Evolutionary conservation across 2,888 invertebrate species (phyloP), one percentile per base, ranked within the genome.

Genomic region (Cancer borealis): DNA sequence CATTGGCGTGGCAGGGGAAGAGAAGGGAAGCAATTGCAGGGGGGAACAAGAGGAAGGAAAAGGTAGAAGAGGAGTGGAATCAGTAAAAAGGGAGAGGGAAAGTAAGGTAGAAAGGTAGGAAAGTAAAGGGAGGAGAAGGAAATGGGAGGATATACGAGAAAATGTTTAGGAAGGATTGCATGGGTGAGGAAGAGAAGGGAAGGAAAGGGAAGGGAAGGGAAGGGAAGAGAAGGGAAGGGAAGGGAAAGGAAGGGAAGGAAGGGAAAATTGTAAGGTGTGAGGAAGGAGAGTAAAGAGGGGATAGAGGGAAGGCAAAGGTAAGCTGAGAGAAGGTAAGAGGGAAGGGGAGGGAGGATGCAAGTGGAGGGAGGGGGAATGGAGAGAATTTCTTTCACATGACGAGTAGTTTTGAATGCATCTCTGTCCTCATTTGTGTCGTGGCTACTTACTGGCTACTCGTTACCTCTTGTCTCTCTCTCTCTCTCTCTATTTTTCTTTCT

Each of bases 401-500:
- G 10, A 54, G 54, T 54, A 54, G 17, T 14, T 54, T 14, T 54
- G 54, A 39, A 39, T 39, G 39, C 39, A 39, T 39, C 39, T 54
- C 0, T 54, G 12, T 49, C 54, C 54, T 54, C 14, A 17, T 17
- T 54, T 54, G 14, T 54, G 12, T 12, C 2, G 54, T 54, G 14
- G 54, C 54, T 54, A 14, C 54, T 54, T 17, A 17, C 54, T 54
- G 54, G 54, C 54, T 17, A 54, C 54, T 54, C 54, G 54, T 12
- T 17, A 17, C 54, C 54, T 54, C 54, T 54, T 14, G 54, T 54
- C 73, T 73, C 73, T 73, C 73, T 73, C 73, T 73, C 73, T 73
- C 73, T 73, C 73, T 73, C 73, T 73, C 73, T 73, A 5, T 73
- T n/a, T 73, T n/a, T 73, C n/a, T 73, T n/a, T 73, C n/a, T 73